Evolutionary conservation across 2,888 invertebrate species (phyloP).

Genomic region (Hermodice carunculata): DNA sequence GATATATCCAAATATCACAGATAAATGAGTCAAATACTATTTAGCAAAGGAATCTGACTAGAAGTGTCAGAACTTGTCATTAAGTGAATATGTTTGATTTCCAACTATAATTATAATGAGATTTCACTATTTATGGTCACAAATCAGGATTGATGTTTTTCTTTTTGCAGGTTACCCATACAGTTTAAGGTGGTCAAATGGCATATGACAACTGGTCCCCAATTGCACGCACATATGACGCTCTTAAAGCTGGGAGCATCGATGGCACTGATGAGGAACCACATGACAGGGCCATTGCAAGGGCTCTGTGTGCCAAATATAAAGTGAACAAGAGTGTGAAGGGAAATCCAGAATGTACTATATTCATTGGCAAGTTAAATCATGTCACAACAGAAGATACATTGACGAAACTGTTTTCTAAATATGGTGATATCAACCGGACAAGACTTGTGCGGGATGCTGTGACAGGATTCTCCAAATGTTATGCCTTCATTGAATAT

Average conservation of each 20-base stretch:
- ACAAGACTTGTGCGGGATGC: slow-evolving; percentile 82
- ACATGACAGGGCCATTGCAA: slow-evolving; percentile 82
- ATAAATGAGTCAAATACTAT: too few relatives aligned
- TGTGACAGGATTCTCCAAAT: slow-evolving; percentile 85
- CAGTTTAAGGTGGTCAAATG: too few relatives aligned
- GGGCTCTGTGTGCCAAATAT: slow-evolving; percentile 77
- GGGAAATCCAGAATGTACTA: slow-evolving; percentile 79
- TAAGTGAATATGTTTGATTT: too few relatives aligned
- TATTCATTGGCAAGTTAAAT: slow-evolving; percentile 83
- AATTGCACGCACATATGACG: slow-evolving; percentile 75
- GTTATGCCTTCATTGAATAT: slow-evolving; percentile 90
- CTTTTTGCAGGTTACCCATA: too few relatives aligned
- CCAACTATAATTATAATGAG: too few relatives aligned
- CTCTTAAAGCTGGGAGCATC: slow-evolving; percentile 86
- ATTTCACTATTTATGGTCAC: too few relatives aligned
- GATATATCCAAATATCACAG: too few relatives aligned
- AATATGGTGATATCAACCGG: slow-evolving; percentile 77
- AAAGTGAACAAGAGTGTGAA: slow-evolving; percentile 71
- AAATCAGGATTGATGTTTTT: too few relatives aligned
- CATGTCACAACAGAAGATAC: slow-evolving; percentile 77
- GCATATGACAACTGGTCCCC: slow-evolving; percentile 24
- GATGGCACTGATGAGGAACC: slow-evolving; percentile 88
- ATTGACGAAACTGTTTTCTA: slow-evolving; percentile 71
- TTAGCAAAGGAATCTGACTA: too few relatives aligned
- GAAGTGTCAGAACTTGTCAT: too few relatives aligned